A percentile compares a stretch with the other conserved stretches of the same genome.
These are phyloP conservation scores for Tarsius wallacei DNA, from an alignment of 2,797 vertebrate genomes.

Conservation along the genomic window DNA sequence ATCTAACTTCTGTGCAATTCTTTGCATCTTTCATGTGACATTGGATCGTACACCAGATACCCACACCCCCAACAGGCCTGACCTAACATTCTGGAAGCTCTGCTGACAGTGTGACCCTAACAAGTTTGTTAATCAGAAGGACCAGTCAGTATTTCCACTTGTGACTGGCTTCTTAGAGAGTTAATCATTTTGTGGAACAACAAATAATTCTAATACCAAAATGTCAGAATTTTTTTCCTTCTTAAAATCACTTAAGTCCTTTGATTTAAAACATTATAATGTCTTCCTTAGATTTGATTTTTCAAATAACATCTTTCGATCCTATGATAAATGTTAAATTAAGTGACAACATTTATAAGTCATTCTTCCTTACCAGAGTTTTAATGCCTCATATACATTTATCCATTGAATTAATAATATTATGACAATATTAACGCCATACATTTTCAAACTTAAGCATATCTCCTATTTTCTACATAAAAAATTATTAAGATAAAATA, in stretches of 20 bases:
- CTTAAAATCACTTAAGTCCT: constrained; percentile 63
- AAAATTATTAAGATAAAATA: constrained; percentile 74
- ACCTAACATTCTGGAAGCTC: too few species aligned
- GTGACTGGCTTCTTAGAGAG: constrained; percentile 55
- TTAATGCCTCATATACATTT: constrained; percentile 31
- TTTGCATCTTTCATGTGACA: too few species aligned
- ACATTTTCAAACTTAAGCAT: constrained; percentile 42
- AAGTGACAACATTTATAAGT: constrained; percentile 20
- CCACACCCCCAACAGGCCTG: too few species aligned
- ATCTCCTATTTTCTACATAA: constrained; percentile 31
- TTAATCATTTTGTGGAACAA: constrained; percentile 76
- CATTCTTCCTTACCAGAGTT: constrained; percentile 64
- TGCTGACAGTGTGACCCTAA: neutral
- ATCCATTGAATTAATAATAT: constrained; percentile 50
- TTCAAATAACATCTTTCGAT: constrained; percentile 53
- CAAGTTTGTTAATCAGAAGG: constrained; percentile 23
- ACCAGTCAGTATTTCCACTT: constrained; percentile 10
- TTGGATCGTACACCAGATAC: too few species aligned
- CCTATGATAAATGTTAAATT: constrained; percentile 27
- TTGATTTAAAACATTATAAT: constrained; percentile 62
- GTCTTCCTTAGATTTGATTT: constrained; percentile 66
- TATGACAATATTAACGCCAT: constrained; percentile 17
- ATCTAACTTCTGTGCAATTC: too few species aligned
- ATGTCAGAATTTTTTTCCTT: neutral
- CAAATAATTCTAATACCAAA: constrained; percentile 69